Evolutionary conservation across 2,797 vertebrate genomes (phyloP), one percentile per base, ranked within the genome.

Genomic region (Macropus fuliginosus): DNA sequence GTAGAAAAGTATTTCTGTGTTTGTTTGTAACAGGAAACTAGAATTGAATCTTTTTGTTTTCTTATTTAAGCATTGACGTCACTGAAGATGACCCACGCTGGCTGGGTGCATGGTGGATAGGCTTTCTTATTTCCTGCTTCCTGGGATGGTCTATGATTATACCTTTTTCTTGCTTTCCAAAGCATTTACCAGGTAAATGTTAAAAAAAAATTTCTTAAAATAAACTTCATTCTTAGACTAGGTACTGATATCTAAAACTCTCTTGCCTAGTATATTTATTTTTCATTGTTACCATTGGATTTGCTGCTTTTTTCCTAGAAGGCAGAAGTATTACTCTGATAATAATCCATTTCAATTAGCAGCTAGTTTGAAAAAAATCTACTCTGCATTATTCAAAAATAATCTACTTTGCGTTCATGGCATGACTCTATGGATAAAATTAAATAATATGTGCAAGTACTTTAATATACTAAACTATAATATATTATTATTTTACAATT

Each of bases 61-160:
- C 87, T 54, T 98, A 50, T 87, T 81, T 12, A 6, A 98, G 98
- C 12, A 28, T 90, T 52, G 66, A 97, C 40, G 55, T 99, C 93
- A 94, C 97, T 93, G 98, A 97, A 91, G 97, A 98, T 97, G 99
- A 99, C 90, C 98, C 99, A 18, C 98, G 98, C 12, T 99, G 99
- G 99, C 98, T 99, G 97, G 99, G 99, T 55, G 99, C 99, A 1
- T 99, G 99, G 99, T 99, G 99, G 99, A 98, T 99, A 97, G 98
- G 98, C 94, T 99, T 99, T 98, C 94, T 99, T 95, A 50, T 98
- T 40, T 97, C 97, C 29, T 98, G 98, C 97, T 28, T 99, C 55
- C n/a, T 97, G 54, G 89, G 98, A 50, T 99, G 98, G 98, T 97
- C 98, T 95, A 98, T 99, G 95, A 98, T 99, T 97, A 95, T 98